Evolutionary conservation across 2,888 invertebrate genomes (phyloP), one percentile per base, ranked within the genome.

Genomic region (Dendrolimus houi): DNA sequence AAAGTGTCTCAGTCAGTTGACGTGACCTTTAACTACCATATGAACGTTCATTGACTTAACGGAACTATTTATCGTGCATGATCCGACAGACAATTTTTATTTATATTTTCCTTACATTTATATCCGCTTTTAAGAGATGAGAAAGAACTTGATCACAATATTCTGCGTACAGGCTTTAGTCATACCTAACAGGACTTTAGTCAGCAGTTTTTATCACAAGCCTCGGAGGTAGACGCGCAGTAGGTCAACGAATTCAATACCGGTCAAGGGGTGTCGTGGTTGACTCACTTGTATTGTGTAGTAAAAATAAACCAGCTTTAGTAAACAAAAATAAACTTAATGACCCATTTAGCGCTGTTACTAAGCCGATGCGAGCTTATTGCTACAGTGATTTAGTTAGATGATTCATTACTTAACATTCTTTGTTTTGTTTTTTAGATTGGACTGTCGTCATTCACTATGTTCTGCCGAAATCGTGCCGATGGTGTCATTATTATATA

Each of bases 211-310:
- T 47, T 47, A 12, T 47, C 47, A 29, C 29, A 12, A 47, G 47
- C 47, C 9, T 47, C 47, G 6, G 9, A 47, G 29, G 47, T 47
- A 47, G 54, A 52, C 41, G 53, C 41, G 53, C 72, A 75, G 66
- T 81, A 71, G 83, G 85, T 85, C 85, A 84, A 83, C 72, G 67
- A 75, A 79, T 79, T 81, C 79, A 80, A 69, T 68, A 60, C 67
- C 71, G 77, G 74, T 77, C 79, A 79, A 79, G 75, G 72, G 55
- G 55, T 55, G 41, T 52, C 54, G 29, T 56, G 54, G 47, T 54
- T 55, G 57, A 53, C 57, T 52, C 55, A 55, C 47, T 42, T 57
- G 54, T 52, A 54, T 57, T 67, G 58, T 64, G 57, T 54, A 64
- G 58, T 64, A 67, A 67, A 65, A 65, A 66, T 69, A 71, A 68